phyloP scores from a whole-genome alignment of 2,113 vertebrate species.

The Psilopsiagon aymara region DNA sequence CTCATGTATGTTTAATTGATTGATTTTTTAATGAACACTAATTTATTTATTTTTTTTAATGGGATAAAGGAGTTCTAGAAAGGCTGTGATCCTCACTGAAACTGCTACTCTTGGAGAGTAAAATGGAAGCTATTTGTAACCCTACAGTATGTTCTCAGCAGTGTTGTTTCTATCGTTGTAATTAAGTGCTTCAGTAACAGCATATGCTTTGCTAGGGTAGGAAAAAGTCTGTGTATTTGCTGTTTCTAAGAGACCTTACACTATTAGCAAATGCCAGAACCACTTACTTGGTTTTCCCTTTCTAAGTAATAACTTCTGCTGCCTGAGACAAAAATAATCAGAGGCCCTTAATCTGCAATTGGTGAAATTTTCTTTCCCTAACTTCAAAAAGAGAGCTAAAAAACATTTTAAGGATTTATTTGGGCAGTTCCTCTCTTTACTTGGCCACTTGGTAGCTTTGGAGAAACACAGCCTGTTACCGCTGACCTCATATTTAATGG shows the following conservation, averaged over 20 bases:
- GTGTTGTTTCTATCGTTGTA: constrained; percentile 17
- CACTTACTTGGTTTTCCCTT: neutral
- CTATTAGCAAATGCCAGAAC: constrained; percentile 9
- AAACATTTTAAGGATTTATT: neutral
- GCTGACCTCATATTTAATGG: neutral
- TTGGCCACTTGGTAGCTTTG: neutral
- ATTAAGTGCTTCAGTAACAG: constrained; percentile 2
- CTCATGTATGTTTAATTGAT: neutral
- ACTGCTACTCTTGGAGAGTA: neutral
- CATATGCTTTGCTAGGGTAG: neutral
- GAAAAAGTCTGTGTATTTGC: neutral
- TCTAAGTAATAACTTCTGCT: neutral
- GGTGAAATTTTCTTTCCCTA: neutral
- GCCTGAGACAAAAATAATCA: neutral
- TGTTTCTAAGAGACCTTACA: neutral
- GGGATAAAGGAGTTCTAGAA: neutral
- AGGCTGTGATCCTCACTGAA: neutral
- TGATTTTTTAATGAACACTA: neutral
- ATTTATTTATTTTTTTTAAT: neutral
- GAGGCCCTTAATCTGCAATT: neutral
- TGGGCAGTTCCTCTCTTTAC: neutral
- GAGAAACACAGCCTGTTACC: neutral
- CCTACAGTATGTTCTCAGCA: neutral
- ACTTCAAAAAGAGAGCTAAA: neutral
- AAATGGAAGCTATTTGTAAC: neutral